Base-by-base conservation (phyloP, 2,797 vertebrate species). In the Tragopan temminckii region DNA sequence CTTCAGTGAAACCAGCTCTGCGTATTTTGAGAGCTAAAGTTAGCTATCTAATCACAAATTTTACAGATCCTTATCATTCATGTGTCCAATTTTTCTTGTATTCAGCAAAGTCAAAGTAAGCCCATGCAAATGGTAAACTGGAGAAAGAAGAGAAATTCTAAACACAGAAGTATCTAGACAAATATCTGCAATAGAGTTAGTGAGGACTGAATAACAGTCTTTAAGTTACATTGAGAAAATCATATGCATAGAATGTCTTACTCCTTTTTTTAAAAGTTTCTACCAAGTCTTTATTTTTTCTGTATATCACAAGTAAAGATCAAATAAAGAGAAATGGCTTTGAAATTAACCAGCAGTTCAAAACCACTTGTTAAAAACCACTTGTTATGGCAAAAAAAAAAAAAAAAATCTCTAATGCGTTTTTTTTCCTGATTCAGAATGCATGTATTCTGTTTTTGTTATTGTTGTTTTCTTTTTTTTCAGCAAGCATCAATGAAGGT, bases 341-440 rank as follows among this genome's bases (percentile, higher is more conserved):
- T 82, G 25, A 71, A 58, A 12, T 35, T 68, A 88, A 57, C n/a
- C 78, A 31, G 33, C 57, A 80, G 33, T 8, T 71, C 36, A 68
- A 90, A 93, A 85, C 21, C 15, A 81, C 43, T 91, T 86, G 35
- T 74, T 76, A 91, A 31, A 23, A 80, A n/a, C 27, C 48, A 57
- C 36, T 81, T n/a, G n/a, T n/a, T 81, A 43, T 5, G 17, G 31
- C 40, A 1, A 9, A 1, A 9, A 69, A 88, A 86, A 9, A 69
- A 88, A 86, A n/a, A 40, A 40, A 40, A 40, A 43, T 43, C 42
- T 43, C 42, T 77, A 79, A 82, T 76, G 11, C 6, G 71, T 25
- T 33, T 9, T 67, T 27, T 29, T 24, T 29, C 11, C 23, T 68
- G 17, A 12, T 81, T 71, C 13, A 67, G 13, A 18, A 42, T 4